A percentile compares a stretch with the other conserved stretches of the same genome.
Conservation (phyloP, 1,140 invertebrate species). For the Onthophagus taurus region DNA sequence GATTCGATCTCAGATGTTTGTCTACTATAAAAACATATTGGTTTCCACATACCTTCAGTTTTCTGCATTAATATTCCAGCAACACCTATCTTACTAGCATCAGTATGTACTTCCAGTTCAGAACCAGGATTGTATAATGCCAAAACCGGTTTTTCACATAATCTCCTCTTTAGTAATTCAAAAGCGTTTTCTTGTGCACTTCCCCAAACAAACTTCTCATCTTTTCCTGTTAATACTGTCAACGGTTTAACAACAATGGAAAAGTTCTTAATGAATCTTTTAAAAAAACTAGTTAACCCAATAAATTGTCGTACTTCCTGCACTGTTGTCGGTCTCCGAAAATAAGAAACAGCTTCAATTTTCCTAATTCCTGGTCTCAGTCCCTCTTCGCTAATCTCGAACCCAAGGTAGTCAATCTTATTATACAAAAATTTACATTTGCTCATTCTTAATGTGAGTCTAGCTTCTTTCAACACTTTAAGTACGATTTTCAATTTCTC, state of each 20-base stretch:
- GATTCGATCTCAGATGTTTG: too few species aligned
- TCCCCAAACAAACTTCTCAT: too few species aligned
- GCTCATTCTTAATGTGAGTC: constrained; percentile 19
- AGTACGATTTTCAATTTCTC: constrained; percentile 20
- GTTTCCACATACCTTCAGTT: too few species aligned
- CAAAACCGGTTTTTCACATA: too few species aligned
- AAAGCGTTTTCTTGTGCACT: too few species aligned
- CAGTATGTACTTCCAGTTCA: too few species aligned
- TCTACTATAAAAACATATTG: too few species aligned
- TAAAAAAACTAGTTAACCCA: constrained; percentile 34
- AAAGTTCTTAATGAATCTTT: constrained; percentile 24
- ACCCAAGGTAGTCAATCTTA: constrained; percentile 18
- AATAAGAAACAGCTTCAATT: constrained; percentile 14
- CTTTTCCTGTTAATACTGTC: constrained; percentile 9
- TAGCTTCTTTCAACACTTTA: constrained; percentile 13
- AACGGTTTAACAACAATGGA: neutral
- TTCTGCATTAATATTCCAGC: too few species aligned
- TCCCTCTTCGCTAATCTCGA: constrained; percentile 14
- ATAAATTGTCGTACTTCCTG: constrained; percentile 33
- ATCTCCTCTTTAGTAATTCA: too few species aligned
- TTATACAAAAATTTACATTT: constrained; percentile 29
- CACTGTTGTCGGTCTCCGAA: constrained; percentile 18
- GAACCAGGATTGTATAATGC: too few species aligned
- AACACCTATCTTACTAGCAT: too few species aligned
- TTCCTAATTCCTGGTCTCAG: constrained; percentile 21